Evolutionary conservation across 2,888 invertebrate genomes (phyloP).

Genomic region (Idaea straminata): DNA sequence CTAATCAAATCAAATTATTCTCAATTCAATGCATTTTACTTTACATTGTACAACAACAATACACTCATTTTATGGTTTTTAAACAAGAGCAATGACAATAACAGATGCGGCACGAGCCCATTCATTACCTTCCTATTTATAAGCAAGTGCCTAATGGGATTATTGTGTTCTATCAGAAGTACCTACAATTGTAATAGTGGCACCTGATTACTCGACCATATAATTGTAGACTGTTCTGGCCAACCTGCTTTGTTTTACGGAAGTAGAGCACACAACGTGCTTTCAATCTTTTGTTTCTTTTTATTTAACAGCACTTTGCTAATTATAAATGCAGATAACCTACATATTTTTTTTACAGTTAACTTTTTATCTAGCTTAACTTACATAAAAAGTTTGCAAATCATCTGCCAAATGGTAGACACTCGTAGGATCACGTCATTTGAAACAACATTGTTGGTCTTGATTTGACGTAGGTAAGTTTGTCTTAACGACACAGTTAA

Average conservation of each 20-base stretch:
- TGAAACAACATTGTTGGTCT: not conserved
- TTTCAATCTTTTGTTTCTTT: conserved; percentile 8
- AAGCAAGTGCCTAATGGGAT: conserved; percentile 48
- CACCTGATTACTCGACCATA: conserved; percentile 56
- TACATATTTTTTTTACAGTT: not conserved
- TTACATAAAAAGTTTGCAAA: not conserved
- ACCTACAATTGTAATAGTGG: conserved; percentile 27
- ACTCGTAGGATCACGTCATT: no score
- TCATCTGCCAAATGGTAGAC: not conserved
- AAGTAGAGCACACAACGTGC: conserved; percentile 16
- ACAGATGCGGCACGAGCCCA: conserved; percentile 10
- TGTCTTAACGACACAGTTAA: not conserved
- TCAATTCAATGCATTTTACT: conserved; percentile 4
- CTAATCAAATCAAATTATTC: conserved; percentile 12
- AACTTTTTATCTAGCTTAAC: not conserved
- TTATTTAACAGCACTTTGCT: conserved; percentile 2
- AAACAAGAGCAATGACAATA: conserved; percentile 24
- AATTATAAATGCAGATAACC: not conserved
- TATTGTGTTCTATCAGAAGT: conserved; percentile 42
- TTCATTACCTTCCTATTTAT: conserved; percentile 31
- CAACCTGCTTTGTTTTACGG: conserved; percentile 32
- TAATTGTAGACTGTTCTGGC: conserved; percentile 46
- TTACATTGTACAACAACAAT: conserved; percentile 8
- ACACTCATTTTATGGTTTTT: conserved; percentile 7
- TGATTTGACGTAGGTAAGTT: not conserved